phyloP scores from a whole-genome alignment of 2,888 invertebrate genomes.

The Clistopyga incitator region DNA sequence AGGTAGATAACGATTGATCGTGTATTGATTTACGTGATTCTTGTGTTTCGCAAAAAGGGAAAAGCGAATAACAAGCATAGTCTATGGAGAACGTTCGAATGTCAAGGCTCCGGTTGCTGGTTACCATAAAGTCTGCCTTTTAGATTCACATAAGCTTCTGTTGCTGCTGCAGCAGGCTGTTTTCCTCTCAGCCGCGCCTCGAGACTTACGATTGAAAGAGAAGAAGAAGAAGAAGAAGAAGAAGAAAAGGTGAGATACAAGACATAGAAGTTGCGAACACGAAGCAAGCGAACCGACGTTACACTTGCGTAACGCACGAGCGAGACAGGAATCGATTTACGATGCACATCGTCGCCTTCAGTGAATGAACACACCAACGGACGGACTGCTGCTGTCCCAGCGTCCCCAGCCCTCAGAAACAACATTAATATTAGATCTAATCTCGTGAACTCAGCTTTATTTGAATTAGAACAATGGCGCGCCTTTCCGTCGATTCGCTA shows the following conservation, averaged over 20 bases:
- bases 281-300: slow-evolving; percentile 20
- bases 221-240: slow-evolving; percentile 1
- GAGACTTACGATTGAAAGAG: slow-evolving; percentile 21
- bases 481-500: neutral
- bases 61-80: slow-evolving; percentile 35
- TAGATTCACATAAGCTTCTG: slow-evolving; percentile 31
- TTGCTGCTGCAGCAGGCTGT: neutral
- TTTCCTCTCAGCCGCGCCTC: neutral
- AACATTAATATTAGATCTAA: slow-evolving; percentile 62
- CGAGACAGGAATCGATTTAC: slow-evolving; percentile 51
- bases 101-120: slow-evolving; percentile 73
- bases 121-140: slow-evolving; percentile 61
- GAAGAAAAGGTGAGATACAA: neutral
- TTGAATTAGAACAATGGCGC: slow-evolving; percentile 79
- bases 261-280: slow-evolving; percentile 32
- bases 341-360: slow-evolving; percentile 31
- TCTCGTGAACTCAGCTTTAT: slow-evolving; percentile 65
- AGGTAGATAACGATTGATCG: neutral
- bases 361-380: slow-evolving; percentile 43
- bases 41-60: slow-evolving; percentile 24
- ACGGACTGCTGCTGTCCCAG: slow-evolving; percentile 18
- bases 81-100: slow-evolving; percentile 69
- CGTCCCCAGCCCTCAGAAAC: slow-evolving; percentile 35
- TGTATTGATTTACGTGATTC: slow-evolving; percentile 18
- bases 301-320: slow-evolving; percentile 28